Base-by-base conservation (phyloP, 2,888 invertebrate species). In the Drosophila prolongata region DNA sequence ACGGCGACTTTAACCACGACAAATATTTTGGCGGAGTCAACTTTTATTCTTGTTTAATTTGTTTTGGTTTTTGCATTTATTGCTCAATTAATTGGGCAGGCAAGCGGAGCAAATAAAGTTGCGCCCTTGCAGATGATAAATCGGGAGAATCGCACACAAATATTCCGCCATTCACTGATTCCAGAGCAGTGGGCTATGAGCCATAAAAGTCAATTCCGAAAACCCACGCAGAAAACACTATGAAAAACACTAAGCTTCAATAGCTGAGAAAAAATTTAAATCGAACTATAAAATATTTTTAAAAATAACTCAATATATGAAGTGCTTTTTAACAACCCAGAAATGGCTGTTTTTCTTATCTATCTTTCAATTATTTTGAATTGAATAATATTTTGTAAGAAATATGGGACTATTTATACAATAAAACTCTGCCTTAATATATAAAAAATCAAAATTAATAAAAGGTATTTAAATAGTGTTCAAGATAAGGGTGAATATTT, bases 131-230 rank as follows among this genome's bases (percentile, higher is more conserved):
- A 30, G 30, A 42, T 42, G 68, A 67, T 62, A 49, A 64, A 61
- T 68, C 62, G 43, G 42, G 53, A 52, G 30, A 55, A 54, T 56
- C 62, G 60, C 52, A 78, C 62, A 56, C 71, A 77, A 81, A 76
- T 71, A 64, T 40, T 49, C 53, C 71, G 77, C 68, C 79, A 82
- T 74, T 85, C 67, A 62, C 47, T 42, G 68, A 70, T 73, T 79
- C 68, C 75, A 62, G 70, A 78, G 69, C 64, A 42, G 19, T 61
- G 56, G 64, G 80, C 80, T 86, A 82, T 84, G 81, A 59, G 57
- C 82, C 75, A 84, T 87, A 82, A 82, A 82, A 84, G 54, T 68
- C 67, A 50, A 43, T 60, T 49, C 61, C 49, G 55, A 58, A 61
- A 55, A 35, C 24, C 42, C 74, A 69, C 60, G 34, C 14, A 24